Evolutionary conservation across 2,113 vertebrate genomes (phyloP).

Genomic region (Scytalopus superciliaris): DNA sequence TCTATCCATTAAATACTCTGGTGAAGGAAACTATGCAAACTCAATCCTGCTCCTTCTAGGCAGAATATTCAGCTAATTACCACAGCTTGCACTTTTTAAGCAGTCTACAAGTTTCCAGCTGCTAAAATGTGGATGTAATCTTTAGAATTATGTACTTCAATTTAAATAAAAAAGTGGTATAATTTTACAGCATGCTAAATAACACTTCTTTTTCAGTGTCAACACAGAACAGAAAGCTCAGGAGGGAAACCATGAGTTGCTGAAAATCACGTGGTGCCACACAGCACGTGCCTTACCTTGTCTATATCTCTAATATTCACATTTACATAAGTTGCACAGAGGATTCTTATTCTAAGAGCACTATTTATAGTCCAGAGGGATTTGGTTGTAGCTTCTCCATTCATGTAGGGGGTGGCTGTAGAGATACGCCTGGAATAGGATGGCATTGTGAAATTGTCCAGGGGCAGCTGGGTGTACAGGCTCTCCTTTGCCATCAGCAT

Average conservation of each 20-base stretch:
- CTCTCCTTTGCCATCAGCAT: slow-evolving; percentile 99
- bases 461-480: slow-evolving; percentile 91
- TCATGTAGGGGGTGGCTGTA: slow-evolving; percentile 96
- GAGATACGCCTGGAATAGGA: slow-evolving; percentile 97
- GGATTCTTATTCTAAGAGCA: slow-evolving; percentile 89
- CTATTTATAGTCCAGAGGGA: slow-evolving; percentile 91
- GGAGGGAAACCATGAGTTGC: background rate
- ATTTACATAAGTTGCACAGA: slow-evolving; percentile 98
- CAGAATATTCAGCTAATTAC: background rate
- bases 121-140: background rate
- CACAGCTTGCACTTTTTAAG: background rate
- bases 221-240: background rate
- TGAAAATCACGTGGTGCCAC: background rate
- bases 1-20: background rate
- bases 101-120: background rate
- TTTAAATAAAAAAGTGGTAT: background rate
- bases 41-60: background rate
- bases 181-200: background rate
- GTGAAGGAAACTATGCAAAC: background rate
- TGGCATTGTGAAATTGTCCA: slow-evolving; percentile 94
- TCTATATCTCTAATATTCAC: slow-evolving; percentile 98
- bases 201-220: background rate
- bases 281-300: slow-evolving; percentile 80
- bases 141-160: background rate
- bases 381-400: slow-evolving; percentile 92